Evolutionary conservation across 2,797 vertebrate genomes (phyloP).

Genomic region (Danionella dracula): DNA sequence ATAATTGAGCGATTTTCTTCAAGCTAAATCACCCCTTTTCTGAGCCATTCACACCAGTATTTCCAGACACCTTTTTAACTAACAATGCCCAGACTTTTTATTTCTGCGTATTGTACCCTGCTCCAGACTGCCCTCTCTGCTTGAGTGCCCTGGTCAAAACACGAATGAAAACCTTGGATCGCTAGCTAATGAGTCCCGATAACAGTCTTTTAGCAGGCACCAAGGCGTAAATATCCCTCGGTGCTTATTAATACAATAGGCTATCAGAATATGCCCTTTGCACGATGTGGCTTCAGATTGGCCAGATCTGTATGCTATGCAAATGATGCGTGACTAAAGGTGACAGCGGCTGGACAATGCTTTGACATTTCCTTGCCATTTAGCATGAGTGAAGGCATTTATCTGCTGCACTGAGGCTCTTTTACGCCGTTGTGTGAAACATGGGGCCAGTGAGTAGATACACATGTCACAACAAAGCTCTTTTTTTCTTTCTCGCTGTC

Average conservation of each 20-base stretch:
- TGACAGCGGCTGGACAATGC: conserved; percentile 64
- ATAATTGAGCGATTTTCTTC: conserved; percentile 16
- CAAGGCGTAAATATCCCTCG: conserved; percentile 30
- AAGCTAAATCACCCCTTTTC: conserved; percentile 20
- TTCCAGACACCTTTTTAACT: conserved; percentile 11
- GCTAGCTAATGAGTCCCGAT: conserved; percentile 39
- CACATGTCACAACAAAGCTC: background rate
- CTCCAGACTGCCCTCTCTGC: background rate
- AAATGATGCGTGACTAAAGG: conserved; percentile 66
- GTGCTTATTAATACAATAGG: conserved; percentile 10
- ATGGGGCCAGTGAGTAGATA: conserved; percentile 8
- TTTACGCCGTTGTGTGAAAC: conserved; percentile 26
- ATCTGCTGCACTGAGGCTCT: conserved; percentile 30
- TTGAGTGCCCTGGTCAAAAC: conserved; percentile 25
- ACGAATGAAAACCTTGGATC: conserved; percentile 25
- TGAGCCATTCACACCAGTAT: conserved; percentile 16
- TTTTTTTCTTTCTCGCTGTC: background rate
- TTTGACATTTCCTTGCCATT: conserved; percentile 74
- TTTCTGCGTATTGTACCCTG: conserved; percentile 20
- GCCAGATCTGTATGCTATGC: conserved; percentile 56
- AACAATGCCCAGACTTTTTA: conserved; percentile 22
- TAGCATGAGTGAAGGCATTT: conserved; percentile 49
- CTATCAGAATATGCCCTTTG: conserved; percentile 22
- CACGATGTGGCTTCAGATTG: conserved; percentile 25
- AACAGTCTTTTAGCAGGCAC: conserved; percentile 35